Percentiles rank a stretch among this genome's conserved stretches.
These are phyloP conservation scores for Ochotona curzoniae DNA, from an alignment of 2,113 vertebrate species.

Conservation along the genomic window DNA sequence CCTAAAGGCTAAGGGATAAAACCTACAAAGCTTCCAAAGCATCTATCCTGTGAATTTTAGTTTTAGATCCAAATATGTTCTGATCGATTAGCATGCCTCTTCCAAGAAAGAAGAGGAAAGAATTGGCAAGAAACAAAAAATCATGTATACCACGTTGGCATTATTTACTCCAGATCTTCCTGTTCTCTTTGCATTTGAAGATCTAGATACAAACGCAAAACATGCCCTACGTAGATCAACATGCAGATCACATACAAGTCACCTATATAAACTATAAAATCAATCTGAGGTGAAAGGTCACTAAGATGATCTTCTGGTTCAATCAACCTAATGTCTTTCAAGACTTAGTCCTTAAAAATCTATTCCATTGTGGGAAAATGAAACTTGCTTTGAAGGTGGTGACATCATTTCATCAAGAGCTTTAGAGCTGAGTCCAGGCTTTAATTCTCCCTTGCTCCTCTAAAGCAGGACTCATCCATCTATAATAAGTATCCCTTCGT, in stretches of 20 bases:
- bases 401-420: not conserved
- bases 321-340: not conserved
- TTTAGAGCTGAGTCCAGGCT: not conserved
- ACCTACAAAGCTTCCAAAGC: not conserved
- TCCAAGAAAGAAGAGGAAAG: not conserved
- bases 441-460: not conserved
- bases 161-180: not conserved
- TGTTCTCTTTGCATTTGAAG: not conserved
- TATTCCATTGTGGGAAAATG: not conserved
- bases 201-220: not conserved
- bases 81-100: not conserved
- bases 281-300: not conserved
- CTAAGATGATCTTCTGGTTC: not conserved
- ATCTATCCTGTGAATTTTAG: not conserved
- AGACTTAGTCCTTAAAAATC: not conserved
- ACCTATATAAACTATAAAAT: not conserved
- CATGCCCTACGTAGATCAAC: not conserved
- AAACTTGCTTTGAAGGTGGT: not conserved
- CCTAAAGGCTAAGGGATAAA: not conserved
- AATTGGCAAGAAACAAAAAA: not conserved
- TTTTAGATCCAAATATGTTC: not conserved
- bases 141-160: not conserved
- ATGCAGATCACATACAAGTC: not conserved
- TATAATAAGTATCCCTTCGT: not conserved
- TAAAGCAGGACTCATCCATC: not conserved